phyloP scores from a whole-genome alignment of 2,797 vertebrate genomes.

The Chanos chanos region DNA sequence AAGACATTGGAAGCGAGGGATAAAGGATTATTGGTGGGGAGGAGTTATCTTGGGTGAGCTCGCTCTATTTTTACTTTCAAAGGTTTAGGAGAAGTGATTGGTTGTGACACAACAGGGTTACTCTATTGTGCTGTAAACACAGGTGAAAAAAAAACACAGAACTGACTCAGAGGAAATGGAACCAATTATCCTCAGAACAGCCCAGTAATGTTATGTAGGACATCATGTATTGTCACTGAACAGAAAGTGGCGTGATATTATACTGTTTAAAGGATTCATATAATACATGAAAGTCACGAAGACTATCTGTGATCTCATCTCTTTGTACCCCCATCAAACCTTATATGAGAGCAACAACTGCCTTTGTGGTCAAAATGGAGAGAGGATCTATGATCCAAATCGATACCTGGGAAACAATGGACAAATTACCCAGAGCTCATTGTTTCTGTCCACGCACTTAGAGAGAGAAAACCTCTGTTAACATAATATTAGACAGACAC shows the following conservation, averaged over 20 bases:
- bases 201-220: too few relatives aligned
- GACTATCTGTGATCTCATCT: background rate
- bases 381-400: background rate
- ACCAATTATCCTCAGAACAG: too few relatives aligned
- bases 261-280: background rate
- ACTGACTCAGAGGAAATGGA: too few relatives aligned
- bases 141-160: too few relatives aligned
- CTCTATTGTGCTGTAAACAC: constrained; percentile 32
- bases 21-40: background rate
- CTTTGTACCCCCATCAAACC: too few relatives aligned
- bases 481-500: too few relatives aligned
- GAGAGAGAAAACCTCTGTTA: too few relatives aligned
- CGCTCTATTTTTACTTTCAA: constrained; percentile 1
- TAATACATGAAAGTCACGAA: too few relatives aligned
- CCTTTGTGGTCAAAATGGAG: background rate
- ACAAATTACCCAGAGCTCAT: background rate
- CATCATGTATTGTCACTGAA: constrained; percentile 4
- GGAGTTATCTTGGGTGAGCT: background rate
- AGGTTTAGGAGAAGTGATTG: constrained; percentile 7
- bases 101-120: constrained; percentile 19
- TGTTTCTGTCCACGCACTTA: too few relatives aligned
- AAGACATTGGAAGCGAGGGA: background rate
- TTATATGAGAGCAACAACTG: background rate
- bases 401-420: background rate
- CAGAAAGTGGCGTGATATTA: constrained; percentile 3